phyloP scores from a whole-genome alignment of 2,797 vertebrate species.

The Etheostoma nigrum region DNA sequence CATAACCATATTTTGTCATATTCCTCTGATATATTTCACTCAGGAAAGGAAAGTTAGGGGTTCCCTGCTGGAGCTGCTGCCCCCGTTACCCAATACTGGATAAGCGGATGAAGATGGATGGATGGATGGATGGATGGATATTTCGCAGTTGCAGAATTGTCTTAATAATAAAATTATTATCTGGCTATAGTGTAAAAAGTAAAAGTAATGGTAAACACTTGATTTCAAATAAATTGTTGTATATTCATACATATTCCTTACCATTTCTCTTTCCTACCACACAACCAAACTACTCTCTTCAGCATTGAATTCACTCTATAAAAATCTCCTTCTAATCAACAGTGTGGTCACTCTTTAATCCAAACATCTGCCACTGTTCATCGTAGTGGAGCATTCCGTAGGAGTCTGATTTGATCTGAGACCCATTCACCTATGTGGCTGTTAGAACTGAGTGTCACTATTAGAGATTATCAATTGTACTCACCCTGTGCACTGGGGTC shows the following conservation, averaged over 20 bases:
- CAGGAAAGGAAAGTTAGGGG: too few relatives aligned
- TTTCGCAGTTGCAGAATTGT: not conserved
- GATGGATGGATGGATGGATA: too few relatives aligned
- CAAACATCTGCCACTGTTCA: conserved; percentile 6
- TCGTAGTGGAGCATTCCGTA: not conserved
- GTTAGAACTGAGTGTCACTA: conserved; percentile 1
- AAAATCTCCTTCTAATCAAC: conserved; percentile 2
- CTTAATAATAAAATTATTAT: not conserved
- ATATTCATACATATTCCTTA: not conserved
- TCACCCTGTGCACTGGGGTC: conserved; percentile 73
- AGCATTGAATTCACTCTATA: conserved; percentile 4
- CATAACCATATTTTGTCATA: not conserved
- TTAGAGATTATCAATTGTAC: conserved; percentile 48
- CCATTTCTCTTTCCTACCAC: not conserved
- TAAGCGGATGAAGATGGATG: too few relatives aligned
- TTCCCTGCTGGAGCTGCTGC: too few relatives aligned
- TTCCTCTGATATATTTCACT: not conserved
- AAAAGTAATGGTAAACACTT: not conserved
- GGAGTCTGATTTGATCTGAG: conserved; percentile 22
- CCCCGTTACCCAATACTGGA: too few relatives aligned
- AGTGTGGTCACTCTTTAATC: conserved; percentile 7
- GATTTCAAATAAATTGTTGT: not conserved
- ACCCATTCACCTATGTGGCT: conserved; percentile 1
- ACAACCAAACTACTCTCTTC: conserved; percentile 6
- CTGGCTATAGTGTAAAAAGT: not conserved